phyloP scores from a whole-genome alignment of 2,113 vertebrate species.

The Myocastor coypus region DNA sequence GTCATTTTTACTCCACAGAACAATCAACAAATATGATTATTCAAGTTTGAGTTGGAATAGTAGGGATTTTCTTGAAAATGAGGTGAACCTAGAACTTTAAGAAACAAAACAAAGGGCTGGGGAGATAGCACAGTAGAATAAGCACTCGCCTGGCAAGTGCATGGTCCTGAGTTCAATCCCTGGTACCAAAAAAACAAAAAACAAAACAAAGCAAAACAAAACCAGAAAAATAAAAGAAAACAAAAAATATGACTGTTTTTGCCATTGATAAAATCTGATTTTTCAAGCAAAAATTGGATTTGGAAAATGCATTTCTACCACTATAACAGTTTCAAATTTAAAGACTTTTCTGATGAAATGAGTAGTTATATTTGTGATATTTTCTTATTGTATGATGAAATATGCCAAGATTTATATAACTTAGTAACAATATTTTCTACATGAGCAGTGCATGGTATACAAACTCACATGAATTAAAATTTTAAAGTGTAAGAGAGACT shows the following conservation, averaged over 20 bases:
- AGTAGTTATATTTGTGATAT: background rate
- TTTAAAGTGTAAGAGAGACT: background rate
- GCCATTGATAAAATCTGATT: background rate
- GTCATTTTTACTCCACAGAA: slow-evolving; percentile 14
- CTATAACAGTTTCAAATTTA: background rate
- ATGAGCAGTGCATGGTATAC: background rate
- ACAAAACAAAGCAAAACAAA: no score
- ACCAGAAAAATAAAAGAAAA: no score
- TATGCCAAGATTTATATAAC: background rate
- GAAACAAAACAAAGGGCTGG: background rate
- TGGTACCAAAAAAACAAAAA: no score
- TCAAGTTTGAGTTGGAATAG: background rate
- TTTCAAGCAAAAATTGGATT: slow-evolving; percentile 48
- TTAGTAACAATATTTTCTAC: background rate
- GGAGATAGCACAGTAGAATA: no score
- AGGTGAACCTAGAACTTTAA: background rate
- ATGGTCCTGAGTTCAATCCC: no score
- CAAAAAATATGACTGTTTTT: slow-evolving; percentile 9
- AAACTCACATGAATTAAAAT: background rate
- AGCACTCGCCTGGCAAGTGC: no score
- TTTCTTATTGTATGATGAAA: background rate
- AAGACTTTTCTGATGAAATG: slow-evolving; percentile 33
- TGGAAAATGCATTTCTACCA: background rate
- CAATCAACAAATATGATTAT: background rate
- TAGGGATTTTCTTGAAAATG: slow-evolving; percentile 11